Evolutionary conservation across 2,113 vertebrate species (phyloP).

Genomic region (Xenus cinereus): DNA sequence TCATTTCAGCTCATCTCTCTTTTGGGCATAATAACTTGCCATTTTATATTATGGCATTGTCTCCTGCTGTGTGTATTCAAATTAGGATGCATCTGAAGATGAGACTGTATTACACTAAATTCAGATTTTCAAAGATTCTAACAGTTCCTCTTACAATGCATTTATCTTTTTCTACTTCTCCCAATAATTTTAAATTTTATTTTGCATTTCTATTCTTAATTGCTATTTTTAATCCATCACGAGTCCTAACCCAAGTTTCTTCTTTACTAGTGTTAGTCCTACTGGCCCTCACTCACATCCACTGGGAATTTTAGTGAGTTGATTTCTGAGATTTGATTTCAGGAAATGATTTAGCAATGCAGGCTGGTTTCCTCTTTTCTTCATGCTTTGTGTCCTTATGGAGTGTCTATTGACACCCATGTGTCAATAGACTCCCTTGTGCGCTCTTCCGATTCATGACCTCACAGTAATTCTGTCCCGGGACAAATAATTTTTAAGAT

Average conservation of each 20-base stretch:
- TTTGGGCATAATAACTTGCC: neutral
- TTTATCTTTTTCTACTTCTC: neutral
- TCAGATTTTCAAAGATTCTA: neutral
- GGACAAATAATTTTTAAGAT: neutral
- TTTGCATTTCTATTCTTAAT: neutral
- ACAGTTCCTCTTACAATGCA: neutral
- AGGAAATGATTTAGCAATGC: neutral
- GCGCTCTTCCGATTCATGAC: neutral
- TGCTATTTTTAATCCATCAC: neutral
- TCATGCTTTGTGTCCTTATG: neutral
- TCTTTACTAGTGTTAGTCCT: neutral
- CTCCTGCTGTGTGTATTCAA: neutral
- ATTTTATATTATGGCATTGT: neutral
- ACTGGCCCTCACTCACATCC: neutral
- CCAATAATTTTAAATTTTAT: neutral
- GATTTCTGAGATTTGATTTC: neutral
- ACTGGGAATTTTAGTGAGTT: neutral
- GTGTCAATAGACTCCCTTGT: too few species aligned
- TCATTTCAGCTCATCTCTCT: neutral
- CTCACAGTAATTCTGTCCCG: neutral
- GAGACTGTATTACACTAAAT: neutral
- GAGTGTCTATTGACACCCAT: neutral
- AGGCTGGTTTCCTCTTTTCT: neutral
- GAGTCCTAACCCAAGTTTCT: neutral
- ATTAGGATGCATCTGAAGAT: neutral